These are phyloP conservation scores for Chaetodon trifasciatus DNA, from an alignment of 2,797 vertebrate species.

Conservation along the genomic window DNA sequence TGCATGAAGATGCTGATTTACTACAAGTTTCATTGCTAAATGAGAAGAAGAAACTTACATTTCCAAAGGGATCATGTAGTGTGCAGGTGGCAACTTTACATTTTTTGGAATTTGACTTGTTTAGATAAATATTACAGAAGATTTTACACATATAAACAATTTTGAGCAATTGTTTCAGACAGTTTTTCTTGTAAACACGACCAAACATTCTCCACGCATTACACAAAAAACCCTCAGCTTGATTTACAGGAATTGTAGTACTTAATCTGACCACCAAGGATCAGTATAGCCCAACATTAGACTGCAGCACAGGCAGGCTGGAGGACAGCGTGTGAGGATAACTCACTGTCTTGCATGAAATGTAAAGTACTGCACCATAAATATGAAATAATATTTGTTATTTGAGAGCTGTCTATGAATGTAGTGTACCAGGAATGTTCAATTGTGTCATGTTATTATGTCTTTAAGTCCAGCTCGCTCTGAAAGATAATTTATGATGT, in stretches of 20 bases:
- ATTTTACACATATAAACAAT: not conserved
- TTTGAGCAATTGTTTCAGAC: not conserved
- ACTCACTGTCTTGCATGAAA: slow-evolving; percentile 5
- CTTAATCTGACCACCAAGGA: slow-evolving; percentile 56
- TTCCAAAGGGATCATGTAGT: not conserved
- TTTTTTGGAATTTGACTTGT: not conserved
- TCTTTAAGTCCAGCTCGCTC: not conserved
- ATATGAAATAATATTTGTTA: not conserved
- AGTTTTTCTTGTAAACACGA: not conserved
- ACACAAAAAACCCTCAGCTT: not conserved
- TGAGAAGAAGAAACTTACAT: no score
- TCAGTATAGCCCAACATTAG: slow-evolving; percentile 59
- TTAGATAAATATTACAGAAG: not conserved
- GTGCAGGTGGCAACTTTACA: not conserved
- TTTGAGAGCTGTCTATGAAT: not conserved
- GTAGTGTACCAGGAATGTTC: not conserved
- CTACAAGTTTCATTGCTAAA: not conserved
- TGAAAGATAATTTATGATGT: slow-evolving; percentile 38
- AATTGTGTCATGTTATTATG: not conserved
- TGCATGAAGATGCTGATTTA: not conserved
- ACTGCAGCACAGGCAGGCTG: not conserved
- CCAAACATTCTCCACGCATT: not conserved
- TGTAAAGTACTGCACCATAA: not conserved
- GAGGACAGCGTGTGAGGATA: not conserved
- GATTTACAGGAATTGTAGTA: slow-evolving; percentile 46